Conservation (phyloP, 2,113 vertebrate species). For the Azemiops feae region DNA sequence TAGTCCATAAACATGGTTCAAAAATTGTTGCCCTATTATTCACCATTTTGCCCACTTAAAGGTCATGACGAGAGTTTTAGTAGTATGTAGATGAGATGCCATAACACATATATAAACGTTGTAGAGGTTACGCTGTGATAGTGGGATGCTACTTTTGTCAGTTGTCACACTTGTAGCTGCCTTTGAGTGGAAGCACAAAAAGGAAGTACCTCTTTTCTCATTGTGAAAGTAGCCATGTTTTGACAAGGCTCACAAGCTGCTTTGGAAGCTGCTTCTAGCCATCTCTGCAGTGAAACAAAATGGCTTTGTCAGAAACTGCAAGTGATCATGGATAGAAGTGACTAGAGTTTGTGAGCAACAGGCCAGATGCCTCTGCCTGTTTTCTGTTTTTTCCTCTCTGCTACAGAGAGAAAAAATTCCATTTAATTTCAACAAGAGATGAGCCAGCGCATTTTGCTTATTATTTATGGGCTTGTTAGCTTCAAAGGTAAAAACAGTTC, state of each 20-base stretch:
- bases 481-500: background rate
- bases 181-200: no score
- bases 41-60: no score
- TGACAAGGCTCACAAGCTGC: background rate
- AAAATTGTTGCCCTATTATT: no score
- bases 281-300: background rate
- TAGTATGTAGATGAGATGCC: background rate
- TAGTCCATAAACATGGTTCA: no score
- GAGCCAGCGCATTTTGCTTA: background rate
- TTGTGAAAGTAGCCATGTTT: no score
- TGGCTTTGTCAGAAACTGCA: background rate
- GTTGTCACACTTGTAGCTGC: no score
- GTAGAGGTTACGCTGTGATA: background rate
- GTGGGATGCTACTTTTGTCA: no score
- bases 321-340: background rate
- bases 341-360: background rate
- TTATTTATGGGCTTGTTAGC: background rate
- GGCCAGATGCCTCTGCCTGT: background rate
- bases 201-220: no score
- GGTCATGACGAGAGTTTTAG: no score
- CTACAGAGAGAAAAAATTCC: background rate
- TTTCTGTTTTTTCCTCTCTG: background rate
- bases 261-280: background rate
- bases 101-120: background rate
- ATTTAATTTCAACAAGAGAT: background rate